phyloP scores from a whole-genome alignment of 2,888 invertebrate genomes.

The Drymonia ruficornis region DNA sequence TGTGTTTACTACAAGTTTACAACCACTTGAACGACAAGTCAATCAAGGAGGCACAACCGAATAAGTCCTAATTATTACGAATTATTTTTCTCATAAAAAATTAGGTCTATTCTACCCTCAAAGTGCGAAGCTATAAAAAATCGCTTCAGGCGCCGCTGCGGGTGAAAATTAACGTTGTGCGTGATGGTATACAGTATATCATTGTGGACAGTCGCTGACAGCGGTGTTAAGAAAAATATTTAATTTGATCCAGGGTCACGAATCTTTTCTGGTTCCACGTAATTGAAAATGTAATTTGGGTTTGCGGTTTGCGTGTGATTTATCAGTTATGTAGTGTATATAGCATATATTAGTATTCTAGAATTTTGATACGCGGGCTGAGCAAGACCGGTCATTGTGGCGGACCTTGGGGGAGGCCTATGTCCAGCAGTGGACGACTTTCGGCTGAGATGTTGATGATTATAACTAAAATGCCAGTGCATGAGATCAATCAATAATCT shows the following conservation, averaged over 20 bases:
- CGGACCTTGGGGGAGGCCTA: too few relatives aligned
- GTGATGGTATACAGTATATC: slow-evolving; percentile 49
- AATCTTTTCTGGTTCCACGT: neutral
- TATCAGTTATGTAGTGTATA: neutral
- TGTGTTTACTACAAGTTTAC: too few relatives aligned
- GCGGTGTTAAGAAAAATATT: slow-evolving; percentile 20
- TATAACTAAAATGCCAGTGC: too few relatives aligned
- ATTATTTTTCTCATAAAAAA: neutral
- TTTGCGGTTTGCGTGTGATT: neutral
- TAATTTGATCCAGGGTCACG: neutral
- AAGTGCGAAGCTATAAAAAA: slow-evolving; percentile 7
- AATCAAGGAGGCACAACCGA: neutral
- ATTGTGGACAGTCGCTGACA: slow-evolving; percentile 36
- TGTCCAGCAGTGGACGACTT: too few relatives aligned
- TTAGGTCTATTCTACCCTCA: neutral
- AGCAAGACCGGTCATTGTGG: too few relatives aligned
- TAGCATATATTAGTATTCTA: too few relatives aligned
- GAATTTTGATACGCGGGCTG: too few relatives aligned
- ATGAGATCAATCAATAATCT: too few relatives aligned
- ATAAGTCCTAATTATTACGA: neutral
- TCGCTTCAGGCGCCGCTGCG: slow-evolving; percentile 17
- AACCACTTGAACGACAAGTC: too few relatives aligned
- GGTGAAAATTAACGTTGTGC: slow-evolving; percentile 37
- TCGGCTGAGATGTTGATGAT: too few relatives aligned
- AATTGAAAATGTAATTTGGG: neutral